Base-by-base conservation (phyloP, 2,113 vertebrate species). In the Microtus pennsylvanicus region DNA sequence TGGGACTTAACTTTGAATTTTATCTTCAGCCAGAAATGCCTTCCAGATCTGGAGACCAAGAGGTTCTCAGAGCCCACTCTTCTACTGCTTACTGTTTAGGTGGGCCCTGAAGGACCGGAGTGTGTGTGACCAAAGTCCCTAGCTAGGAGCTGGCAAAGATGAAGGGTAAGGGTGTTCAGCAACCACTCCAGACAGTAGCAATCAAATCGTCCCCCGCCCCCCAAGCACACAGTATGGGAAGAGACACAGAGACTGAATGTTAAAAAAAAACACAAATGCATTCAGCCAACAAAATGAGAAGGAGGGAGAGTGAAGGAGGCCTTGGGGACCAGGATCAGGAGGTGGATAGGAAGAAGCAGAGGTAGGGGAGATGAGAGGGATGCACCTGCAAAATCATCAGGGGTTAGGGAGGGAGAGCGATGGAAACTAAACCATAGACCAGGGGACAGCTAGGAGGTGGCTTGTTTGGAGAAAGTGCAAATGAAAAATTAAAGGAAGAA, bases 251-350 rank as follows among this genome's bases (percentile, higher is more conserved):
- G 98, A 99, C 3, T 0, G 90, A 97, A 95, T 97, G 99, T 98
- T 98, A 98, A 97, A 98, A n/a, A n/a, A n/a, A n/a, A n/a, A 99
- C 98, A 99, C 99, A 98, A 99, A 99, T 99, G 99, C 99, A 99
- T 99, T 99, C 98, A 98, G 99, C 98, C 96, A 96, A 99, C 97
- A 98, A 98, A 98, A 98, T 97, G 76, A 98, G 97, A 96, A 96
- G 97, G 96, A 67, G 28, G 69, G 95, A 21, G 92, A 21, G 47
- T 47, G 93, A 80, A 63, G 95, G 72, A 42, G 65, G 55, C 0
- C 12, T 21, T 38, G 35, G 50, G 70, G 63, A 2, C 70, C 3
- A 33, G 78, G 63, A 3, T 45, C 14, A 30, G 33, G 61, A 80
- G 58, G 7, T 21, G 17, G 52, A 83, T 33, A 78, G 87, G 67